Percentiles rank a stretch among this genome's conserved stretches.
Evolutionary conservation across 1,140 invertebrate species (phyloP).

Genomic region (Chironomus striatipennis): DNA sequence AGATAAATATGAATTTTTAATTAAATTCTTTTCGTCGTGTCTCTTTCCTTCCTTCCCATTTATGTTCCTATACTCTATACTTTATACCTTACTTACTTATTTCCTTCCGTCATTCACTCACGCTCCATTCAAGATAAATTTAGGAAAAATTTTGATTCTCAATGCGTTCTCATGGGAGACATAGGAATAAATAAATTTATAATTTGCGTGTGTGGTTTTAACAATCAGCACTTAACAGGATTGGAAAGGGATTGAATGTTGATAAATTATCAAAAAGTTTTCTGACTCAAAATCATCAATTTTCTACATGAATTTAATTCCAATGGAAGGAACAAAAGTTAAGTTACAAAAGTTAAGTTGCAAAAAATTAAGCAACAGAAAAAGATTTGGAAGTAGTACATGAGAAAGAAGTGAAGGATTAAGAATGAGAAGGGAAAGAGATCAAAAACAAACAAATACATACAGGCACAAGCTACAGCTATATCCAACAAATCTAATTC

Average conservation of each 20-base stretch:
- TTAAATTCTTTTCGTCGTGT: conserved; percentile 11
- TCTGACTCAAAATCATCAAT: not conserved
- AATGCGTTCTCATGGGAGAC: not conserved
- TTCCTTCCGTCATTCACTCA: not conserved
- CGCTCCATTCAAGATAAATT: not conserved
- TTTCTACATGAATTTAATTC: not conserved
- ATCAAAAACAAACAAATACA: not conserved
- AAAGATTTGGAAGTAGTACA: no score
- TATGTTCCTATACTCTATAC: not conserved
- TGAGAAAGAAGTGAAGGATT: not conserved
- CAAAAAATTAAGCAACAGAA: no score
- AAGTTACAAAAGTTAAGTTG: no score
- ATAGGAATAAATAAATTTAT: no score
- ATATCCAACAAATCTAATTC: no score
- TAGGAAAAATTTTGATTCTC: not conserved
- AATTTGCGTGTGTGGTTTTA: not conserved
- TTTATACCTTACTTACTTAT: not conserved
- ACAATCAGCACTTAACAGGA: not conserved
- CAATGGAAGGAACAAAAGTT: no score
- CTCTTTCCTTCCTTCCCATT: not conserved
- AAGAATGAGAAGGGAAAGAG: not conserved
- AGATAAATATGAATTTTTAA: conserved; percentile 24
- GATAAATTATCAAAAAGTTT: not conserved
- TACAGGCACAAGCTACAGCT: no score
- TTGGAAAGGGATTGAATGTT: not conserved